These are phyloP conservation scores for Acyrthosiphon pisum DNA, from an alignment of 1,140 invertebrate species.

Conservation along the genomic window DNA sequence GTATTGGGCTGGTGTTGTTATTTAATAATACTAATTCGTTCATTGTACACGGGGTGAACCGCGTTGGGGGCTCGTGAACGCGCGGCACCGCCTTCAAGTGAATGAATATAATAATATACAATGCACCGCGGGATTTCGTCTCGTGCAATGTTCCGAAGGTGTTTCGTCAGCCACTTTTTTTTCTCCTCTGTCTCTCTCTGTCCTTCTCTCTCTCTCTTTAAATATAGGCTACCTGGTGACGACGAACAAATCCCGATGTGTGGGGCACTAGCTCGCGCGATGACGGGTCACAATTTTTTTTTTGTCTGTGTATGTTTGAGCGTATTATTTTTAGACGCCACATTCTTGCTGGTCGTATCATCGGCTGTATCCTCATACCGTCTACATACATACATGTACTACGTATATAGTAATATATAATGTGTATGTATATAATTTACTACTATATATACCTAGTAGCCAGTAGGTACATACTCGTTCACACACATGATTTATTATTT, in stretches of 20 bases:
- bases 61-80: not conserved
- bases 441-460: not conserved
- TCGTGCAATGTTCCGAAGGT: not conserved
- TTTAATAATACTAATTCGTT: not conserved
- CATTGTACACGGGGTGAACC: not conserved
- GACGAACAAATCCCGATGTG: not conserved
- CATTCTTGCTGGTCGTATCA: slow-evolving; percentile 15
- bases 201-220: not conserved
- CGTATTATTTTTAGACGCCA: slow-evolving; percentile 50
- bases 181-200: not conserved
- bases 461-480: not conserved
- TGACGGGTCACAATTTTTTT: slow-evolving; percentile 25
- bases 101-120: not conserved
- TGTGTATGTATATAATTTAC: too few relatives aligned
- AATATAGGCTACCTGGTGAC: slow-evolving; percentile 46
- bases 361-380: not conserved
- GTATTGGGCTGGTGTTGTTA: not conserved
- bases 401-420: not conserved
- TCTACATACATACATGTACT: not conserved
- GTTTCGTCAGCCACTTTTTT: slow-evolving; percentile 32
- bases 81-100: not conserved
- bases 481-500: not conserved
- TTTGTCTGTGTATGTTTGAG: slow-evolving; percentile 27
- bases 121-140: slow-evolving; percentile 5
- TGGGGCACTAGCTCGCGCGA: not conserved